Evolutionary conservation across 2,888 invertebrate genomes (phyloP).

Genomic region (Dasysyrphus albostriatus): DNA sequence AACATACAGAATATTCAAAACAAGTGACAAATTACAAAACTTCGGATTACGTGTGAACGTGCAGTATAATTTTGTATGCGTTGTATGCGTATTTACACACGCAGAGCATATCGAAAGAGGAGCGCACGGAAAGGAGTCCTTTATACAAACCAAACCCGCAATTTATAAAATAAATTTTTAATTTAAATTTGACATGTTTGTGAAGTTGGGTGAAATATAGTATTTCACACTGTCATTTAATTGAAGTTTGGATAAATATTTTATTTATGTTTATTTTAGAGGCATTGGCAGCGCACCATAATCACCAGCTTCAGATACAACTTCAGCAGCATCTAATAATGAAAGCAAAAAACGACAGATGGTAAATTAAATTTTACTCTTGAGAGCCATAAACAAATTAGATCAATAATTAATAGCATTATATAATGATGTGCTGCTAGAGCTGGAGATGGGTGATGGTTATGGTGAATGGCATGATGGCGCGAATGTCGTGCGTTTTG

Average conservation of each 20-base stretch:
- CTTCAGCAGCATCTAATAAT: background rate
- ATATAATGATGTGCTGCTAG: background rate
- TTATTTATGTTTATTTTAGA: constrained; percentile 53
- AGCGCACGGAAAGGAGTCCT: background rate
- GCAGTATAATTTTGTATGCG: constrained; percentile 29
- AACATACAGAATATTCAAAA: constrained; percentile 11
- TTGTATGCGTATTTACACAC: constrained; percentile 26
- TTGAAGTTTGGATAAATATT: constrained; percentile 70
- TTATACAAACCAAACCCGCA: constrained; percentile 4
- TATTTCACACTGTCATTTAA: constrained; percentile 62
- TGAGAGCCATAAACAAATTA: constrained; percentile 66
- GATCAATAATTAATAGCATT: constrained; percentile 64
- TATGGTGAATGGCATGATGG: background rate
- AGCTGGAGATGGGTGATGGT: background rate
- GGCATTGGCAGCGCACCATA: background rate
- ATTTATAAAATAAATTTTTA: constrained; percentile 59
- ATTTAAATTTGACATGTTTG: constrained; percentile 57
- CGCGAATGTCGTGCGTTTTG: constrained; percentile 21
- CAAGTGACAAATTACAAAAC: constrained; percentile 57
- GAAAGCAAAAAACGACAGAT: constrained; percentile 17
- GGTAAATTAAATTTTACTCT: constrained; percentile 63
- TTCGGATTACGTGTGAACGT: constrained; percentile 28
- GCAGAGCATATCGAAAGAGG: background rate
- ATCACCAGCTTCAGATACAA: background rate
- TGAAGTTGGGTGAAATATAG: constrained; percentile 24